Evolutionary conservation across 2,888 invertebrate species (phyloP).

Genomic region (Isoperla grammatica): DNA sequence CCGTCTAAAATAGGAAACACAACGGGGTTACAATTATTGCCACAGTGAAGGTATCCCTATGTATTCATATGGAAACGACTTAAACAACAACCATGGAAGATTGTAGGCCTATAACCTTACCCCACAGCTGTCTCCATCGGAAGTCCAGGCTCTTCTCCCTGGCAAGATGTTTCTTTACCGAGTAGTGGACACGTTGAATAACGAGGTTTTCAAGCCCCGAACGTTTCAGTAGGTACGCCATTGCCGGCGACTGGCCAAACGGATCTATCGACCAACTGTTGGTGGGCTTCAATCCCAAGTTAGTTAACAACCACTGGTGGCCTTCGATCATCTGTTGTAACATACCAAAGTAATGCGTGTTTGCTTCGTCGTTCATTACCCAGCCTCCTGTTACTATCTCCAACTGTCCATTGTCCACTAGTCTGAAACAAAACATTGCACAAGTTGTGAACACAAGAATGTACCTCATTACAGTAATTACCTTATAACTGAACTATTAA

Average conservation of each 20-base stretch:
- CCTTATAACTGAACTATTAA: too few relatives aligned
- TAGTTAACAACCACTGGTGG: conserved; percentile 84
- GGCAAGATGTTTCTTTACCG: conserved; percentile 89
- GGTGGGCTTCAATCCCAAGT: conserved; percentile 70
- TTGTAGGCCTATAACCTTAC: too few relatives aligned
- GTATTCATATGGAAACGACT: too few relatives aligned
- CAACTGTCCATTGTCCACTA: conserved; percentile 76
- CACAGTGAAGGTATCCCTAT: too few relatives aligned
- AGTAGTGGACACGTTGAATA: conserved; percentile 90
- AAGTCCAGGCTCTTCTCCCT: conserved; percentile 81
- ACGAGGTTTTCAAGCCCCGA: conserved; percentile 77
- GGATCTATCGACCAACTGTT: conserved; percentile 89
- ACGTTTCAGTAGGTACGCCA: conserved; percentile 75
- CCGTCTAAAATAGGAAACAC: conserved; percentile 65
- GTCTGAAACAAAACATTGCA: conserved; percentile 46
- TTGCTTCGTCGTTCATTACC: conserved; percentile 99
- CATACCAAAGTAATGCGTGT: conserved; percentile 87
- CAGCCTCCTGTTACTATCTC: conserved; percentile 98
- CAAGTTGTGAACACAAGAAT: too few relatives aligned
- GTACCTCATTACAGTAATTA: too few relatives aligned
- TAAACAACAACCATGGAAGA: too few relatives aligned
- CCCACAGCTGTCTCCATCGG: conserved; percentile 92
- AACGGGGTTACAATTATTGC: too few relatives aligned
- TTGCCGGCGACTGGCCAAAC: conserved; percentile 82
- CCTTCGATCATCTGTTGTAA: conserved; percentile 90